These are phyloP conservation scores for Suillia variegata DNA, from an alignment of 2,888 invertebrate species.

Conservation along the genomic window DNA sequence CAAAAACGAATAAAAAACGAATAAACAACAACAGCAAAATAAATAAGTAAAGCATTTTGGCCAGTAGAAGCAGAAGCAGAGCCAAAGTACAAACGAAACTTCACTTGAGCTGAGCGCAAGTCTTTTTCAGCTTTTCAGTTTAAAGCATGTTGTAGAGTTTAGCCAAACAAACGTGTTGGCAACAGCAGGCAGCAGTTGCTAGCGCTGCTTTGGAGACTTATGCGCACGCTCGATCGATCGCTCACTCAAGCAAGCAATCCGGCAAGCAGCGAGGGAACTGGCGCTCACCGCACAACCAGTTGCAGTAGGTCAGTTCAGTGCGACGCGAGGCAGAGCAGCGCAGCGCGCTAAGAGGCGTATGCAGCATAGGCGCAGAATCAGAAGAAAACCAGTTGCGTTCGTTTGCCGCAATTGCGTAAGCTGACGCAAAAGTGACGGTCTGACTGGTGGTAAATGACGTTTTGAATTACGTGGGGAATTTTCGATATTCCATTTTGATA, in stretches of 20 bases:
- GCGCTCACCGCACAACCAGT: conserved; percentile 14
- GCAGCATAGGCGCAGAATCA: neutral
- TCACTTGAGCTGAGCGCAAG: conserved; percentile 10
- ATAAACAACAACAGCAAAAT: neutral
- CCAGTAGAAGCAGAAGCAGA: conserved; percentile 5
- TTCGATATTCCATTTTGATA: too few species aligned
- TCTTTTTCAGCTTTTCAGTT: too few species aligned
- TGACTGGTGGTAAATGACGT: too few species aligned
- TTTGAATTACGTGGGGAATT: too few species aligned
- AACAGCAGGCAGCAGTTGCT: too few species aligned
- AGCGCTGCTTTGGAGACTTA: conserved; percentile 16
- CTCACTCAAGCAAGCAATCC: neutral
- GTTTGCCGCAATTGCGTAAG: conserved; percentile 34
- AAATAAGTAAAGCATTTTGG: conserved; percentile 4
- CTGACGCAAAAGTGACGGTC: conserved; percentile 12
- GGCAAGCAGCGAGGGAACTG: neutral
- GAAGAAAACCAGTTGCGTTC: neutral
- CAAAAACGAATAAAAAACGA: too few species aligned
- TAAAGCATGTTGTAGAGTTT: neutral
- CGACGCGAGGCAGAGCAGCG: too few species aligned
- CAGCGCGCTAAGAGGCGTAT: too few species aligned
- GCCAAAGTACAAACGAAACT: conserved; percentile 1
- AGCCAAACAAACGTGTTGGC: neutral
- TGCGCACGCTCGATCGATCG: too few species aligned
- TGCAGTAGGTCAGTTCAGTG: conserved; percentile 33